Base-by-base conservation (phyloP, 92 coral and sea anemone genomes). In the Epizoanthus stellaris region DNA sequence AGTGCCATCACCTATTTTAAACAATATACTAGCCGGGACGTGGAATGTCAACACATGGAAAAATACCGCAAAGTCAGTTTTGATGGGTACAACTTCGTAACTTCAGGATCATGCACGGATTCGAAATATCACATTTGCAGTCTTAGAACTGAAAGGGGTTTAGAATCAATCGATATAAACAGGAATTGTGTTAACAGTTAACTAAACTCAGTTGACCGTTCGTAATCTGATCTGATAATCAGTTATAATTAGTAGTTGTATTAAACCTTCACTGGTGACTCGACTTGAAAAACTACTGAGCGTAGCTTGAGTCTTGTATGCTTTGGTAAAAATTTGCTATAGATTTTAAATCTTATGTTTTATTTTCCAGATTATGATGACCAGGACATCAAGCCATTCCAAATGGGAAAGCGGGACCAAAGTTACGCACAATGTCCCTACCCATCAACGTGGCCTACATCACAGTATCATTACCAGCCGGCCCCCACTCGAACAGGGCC, bases 311-410 rank as follows among this genome's bases (percentile, higher is more conserved):
- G 9, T 45, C 49, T 45, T 9, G 14, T 25, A 25, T 65, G 70
- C 70, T 65, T 15, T 25, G 70, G 16, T 66, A 66, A 66, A 30
- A 9, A 12, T 0, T 66, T 66, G 17, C 70, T 30, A 14, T 23
- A 66, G n/a, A 30, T 30, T 66, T 13, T 12, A 66, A 66, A 21
- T 11, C 43, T 61, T 66, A 10, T 30, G 8, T 66, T 65, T 66
- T 30, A 66, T 43, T 64, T 43, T 70, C 11, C 72, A 79, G 83
- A 79, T 63, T 79, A 79, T 45, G 83, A 79, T 43, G 83, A 79
- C 72, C 83, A 79, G 20, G 83, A 79, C 59, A 79, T 79, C 34
- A 79, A 79, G 15, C 83, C 83, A 30, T 79, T 79, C 58, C 83
- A 79, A 79, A 79, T 64, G 72, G 83, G 83, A 42, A 79, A 79